phyloP scores from a whole-genome alignment of 1,140 invertebrate genomes.

The Nylanderia fulva region DNA sequence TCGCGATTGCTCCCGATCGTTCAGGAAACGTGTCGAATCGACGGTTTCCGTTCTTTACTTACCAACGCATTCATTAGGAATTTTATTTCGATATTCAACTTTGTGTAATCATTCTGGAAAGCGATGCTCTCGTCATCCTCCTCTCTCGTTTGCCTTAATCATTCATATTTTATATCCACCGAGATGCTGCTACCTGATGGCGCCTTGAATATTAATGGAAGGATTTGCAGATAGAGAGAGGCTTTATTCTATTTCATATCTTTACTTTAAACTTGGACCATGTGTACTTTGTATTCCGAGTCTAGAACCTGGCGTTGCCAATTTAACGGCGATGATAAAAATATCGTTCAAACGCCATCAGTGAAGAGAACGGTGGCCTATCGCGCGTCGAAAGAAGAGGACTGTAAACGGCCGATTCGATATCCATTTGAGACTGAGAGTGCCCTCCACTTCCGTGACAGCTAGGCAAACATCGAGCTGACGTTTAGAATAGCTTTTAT shows the following conservation, averaged over 20 bases:
- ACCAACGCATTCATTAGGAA: slow-evolving; percentile 30
- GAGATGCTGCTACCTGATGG: neutral
- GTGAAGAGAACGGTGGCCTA: slow-evolving; percentile 28
- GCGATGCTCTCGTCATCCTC: neutral
- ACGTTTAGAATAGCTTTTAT: slow-evolving; percentile 84
- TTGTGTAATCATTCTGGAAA: slow-evolving; percentile 1
- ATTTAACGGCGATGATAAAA: slow-evolving; percentile 57
- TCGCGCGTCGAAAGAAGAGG: slow-evolving; percentile 53
- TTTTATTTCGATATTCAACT: slow-evolving; percentile 21
- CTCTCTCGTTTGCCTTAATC: neutral
- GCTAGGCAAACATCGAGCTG: slow-evolving; percentile 81
- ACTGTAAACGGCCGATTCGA: slow-evolving; percentile 78
- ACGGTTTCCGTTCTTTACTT: slow-evolving; percentile 30
- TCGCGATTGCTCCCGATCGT: slow-evolving; percentile 50
- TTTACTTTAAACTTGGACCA: too few species aligned
- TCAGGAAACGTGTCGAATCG: slow-evolving; percentile 40
- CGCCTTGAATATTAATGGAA: slow-evolving; percentile 25
- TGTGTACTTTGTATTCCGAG: neutral
- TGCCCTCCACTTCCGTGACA: slow-evolving; percentile 79
- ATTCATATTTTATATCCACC: slow-evolving; percentile 39
- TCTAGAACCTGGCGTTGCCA: neutral
- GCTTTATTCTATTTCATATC: too few species aligned
- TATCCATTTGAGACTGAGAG: slow-evolving; percentile 76
- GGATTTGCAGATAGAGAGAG: neutral
- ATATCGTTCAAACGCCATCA: slow-evolving; percentile 44